phyloP scores from a whole-genome alignment of 2,888 invertebrate genomes.

The Pemphredon lugubris region DNA sequence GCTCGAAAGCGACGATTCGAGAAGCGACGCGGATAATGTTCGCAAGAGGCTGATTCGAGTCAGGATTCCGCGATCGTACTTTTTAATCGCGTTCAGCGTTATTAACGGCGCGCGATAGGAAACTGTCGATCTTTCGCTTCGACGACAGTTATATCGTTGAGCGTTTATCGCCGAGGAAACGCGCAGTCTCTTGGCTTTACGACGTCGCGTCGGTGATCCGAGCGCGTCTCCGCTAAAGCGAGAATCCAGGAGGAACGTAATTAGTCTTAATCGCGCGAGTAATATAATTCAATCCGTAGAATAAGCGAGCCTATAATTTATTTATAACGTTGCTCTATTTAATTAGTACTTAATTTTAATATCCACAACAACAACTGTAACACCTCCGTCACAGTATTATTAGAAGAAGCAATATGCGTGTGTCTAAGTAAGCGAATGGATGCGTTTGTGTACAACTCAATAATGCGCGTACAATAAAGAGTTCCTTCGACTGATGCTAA shows the following conservation, averaged over 20 bases:
- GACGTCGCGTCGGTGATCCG: neutral
- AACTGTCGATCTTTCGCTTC: too few species aligned
- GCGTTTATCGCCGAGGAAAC: too few species aligned
- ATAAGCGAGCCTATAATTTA: constrained; percentile 75
- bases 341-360: constrained; percentile 73
- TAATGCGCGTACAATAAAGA: constrained; percentile 76
- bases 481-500: constrained; percentile 74
- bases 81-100: constrained; percentile 24
- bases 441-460: constrained; percentile 67
- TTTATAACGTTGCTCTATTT: constrained; percentile 74
- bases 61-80: constrained; percentile 23
- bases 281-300: constrained; percentile 62
- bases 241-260: constrained; percentile 4
- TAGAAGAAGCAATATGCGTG: constrained; percentile 67
- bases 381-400: constrained; percentile 79
- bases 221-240: neutral
- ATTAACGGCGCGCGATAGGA: too few species aligned
- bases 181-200: too few species aligned
- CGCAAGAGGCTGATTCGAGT: neutral
- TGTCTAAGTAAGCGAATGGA: constrained; percentile 39
- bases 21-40: neutral
- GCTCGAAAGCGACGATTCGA: neutral
- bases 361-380: constrained; percentile 68
- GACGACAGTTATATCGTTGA: too few species aligned
- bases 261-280: constrained; percentile 41